Evolutionary conservation across 2,797 vertebrate genomes (phyloP).

Genomic region (Gila robusta): DNA sequence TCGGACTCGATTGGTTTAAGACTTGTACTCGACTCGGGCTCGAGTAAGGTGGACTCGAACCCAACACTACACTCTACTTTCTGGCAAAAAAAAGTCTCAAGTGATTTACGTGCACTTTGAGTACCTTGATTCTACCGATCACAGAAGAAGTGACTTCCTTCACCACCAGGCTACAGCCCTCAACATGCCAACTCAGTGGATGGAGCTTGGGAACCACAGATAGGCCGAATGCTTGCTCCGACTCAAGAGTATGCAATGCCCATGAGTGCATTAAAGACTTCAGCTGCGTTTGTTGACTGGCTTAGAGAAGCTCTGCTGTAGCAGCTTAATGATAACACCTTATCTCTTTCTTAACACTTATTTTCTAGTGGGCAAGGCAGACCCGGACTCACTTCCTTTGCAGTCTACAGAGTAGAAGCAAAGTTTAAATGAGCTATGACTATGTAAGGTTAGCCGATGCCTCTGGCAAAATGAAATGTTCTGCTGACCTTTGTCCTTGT

Average conservation of each 20-base stretch:
- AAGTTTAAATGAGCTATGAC: conserved; percentile 25
- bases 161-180: conserved; percentile 28
- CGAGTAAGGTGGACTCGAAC: too few relatives aligned
- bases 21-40: too few relatives aligned
- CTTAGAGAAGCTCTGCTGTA: conserved; percentile 39
- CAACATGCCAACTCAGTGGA: conserved; percentile 35
- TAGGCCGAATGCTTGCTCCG: conserved; percentile 23
- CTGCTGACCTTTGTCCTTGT: conserved; percentile 34
- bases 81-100: not conserved
- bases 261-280: conserved; percentile 42
- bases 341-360: conserved; percentile 52
- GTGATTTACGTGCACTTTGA: conserved; percentile 20
- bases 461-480: conserved; percentile 27
- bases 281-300: conserved; percentile 34
- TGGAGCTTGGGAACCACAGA: conserved; percentile 47
- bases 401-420: not conserved
- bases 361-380: conserved; percentile 42
- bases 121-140: not conserved
- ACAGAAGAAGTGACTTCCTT: conserved; percentile 48
- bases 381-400: conserved; percentile 36
- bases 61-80: not conserved
- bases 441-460: conserved; percentile 3
- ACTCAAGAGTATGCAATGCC: conserved; percentile 32
- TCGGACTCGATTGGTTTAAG: too few relatives aligned
- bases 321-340: conserved; percentile 50